Evolutionary conservation across 2,797 vertebrate species (phyloP).

Genomic region (Tapera naevia): DNA sequence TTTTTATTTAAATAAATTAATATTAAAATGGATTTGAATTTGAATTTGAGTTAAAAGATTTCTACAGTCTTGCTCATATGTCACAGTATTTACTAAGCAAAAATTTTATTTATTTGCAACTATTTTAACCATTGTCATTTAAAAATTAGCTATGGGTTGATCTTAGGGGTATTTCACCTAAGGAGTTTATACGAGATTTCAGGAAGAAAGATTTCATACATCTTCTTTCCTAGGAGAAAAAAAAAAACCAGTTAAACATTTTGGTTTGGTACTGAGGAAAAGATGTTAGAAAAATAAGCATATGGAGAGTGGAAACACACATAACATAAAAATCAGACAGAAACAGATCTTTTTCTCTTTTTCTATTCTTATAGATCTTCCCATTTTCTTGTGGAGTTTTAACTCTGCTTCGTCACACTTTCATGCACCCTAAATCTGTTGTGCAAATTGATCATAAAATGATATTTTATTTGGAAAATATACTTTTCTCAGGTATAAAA

Average conservation of each 20-base stretch:
- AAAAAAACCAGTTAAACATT: not conserved
- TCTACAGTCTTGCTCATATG: not conserved
- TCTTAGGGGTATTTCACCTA: not conserved
- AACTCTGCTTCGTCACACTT: not conserved
- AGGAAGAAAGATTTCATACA: not conserved
- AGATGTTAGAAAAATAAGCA: not conserved
- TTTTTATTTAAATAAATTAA: not conserved
- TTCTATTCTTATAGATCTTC: not conserved
- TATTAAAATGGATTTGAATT: not conserved
- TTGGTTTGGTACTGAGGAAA: not conserved
- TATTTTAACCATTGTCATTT: not conserved
- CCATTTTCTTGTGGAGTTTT: not conserved
- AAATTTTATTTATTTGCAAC: not conserved
- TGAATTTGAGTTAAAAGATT: not conserved
- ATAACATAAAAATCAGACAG: not conserved
- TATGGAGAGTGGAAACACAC: not conserved
- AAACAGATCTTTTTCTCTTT: not conserved
- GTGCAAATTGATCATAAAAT: not conserved
- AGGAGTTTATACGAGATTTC: not conserved
- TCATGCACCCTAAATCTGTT: not conserved
- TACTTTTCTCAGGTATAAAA: not conserved
- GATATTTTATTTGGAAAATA: not conserved
- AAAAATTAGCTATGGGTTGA: not conserved
- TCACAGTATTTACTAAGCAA: constrained; percentile 21
- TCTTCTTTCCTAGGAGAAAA: constrained; percentile 18